phyloP scores from a whole-genome alignment of 2,113 vertebrate genomes.

The Trochalopteron elliotii region DNA sequence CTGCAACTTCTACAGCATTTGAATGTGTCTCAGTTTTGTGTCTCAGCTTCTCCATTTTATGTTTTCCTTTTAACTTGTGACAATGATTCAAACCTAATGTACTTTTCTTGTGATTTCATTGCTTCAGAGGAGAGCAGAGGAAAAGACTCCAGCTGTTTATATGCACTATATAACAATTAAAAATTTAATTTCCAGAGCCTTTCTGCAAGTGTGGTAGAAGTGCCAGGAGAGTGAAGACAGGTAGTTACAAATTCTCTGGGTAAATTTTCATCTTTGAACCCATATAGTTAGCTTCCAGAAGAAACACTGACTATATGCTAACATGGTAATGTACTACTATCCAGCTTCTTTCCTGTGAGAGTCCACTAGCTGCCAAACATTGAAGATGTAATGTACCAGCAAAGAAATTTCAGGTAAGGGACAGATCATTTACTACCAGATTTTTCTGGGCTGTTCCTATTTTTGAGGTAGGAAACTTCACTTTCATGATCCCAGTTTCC shows the following conservation, averaged over 20 bases:
- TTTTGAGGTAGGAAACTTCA: neutral
- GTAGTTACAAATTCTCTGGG: neutral
- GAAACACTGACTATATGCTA: neutral
- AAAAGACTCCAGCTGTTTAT: slow-evolving; percentile 70
- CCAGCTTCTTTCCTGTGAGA: neutral
- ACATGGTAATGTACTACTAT: neutral
- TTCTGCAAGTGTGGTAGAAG: slow-evolving; percentile 53
- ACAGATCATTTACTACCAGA: neutral
- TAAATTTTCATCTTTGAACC: neutral
- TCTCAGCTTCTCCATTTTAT: neutral
- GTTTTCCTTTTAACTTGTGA: slow-evolving; percentile 28
- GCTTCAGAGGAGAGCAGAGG: slow-evolving; percentile 54
- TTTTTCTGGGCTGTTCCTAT: neutral
- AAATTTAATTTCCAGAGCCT: slow-evolving; percentile 71
- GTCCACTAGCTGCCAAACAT: neutral
- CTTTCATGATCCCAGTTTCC: neutral
- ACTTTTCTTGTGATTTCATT: slow-evolving; percentile 64
- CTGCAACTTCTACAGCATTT: neutral
- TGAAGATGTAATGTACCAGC: neutral
- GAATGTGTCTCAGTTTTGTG: neutral
- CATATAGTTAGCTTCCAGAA: neutral
- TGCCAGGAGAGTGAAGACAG: slow-evolving; percentile 36
- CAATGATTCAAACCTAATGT: slow-evolving; percentile 53
- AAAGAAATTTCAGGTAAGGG: neutral
- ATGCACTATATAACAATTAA: slow-evolving; percentile 65